Percentiles rank a stretch among this genome's conserved stretches.
Conservation (phyloP, 1,140 invertebrate species). For the Hormaphis cornu region DNA sequence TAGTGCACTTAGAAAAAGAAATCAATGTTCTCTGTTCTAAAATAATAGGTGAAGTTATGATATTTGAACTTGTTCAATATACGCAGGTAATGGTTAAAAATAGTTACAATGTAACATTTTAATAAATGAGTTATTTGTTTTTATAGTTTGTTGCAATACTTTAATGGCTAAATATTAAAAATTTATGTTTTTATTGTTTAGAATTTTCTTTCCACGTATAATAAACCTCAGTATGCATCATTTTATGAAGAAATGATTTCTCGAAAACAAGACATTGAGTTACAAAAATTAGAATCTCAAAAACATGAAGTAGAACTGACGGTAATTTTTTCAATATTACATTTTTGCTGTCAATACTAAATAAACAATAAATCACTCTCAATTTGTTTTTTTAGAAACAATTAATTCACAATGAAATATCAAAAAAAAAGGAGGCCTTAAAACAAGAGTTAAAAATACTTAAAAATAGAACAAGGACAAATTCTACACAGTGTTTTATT, state of each 20-base stretch:
- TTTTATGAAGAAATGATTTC: constrained; percentile 77
- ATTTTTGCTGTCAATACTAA: not conserved
- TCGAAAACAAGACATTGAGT: constrained; percentile 52
- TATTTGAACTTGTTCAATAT: constrained; percentile 61
- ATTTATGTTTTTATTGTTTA: constrained; percentile 38
- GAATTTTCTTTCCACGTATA: constrained; percentile 60
- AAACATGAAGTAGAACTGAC: constrained; percentile 53
- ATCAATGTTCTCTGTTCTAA: constrained; percentile 49
- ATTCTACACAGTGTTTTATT: not conserved
- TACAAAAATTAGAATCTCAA: constrained; percentile 50
- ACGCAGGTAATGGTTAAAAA: constrained; percentile 49
- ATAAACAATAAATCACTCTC: not conserved
- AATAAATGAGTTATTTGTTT: not conserved
- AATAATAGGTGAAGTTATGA: constrained; percentile 63
- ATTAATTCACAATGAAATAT: constrained; percentile 59
- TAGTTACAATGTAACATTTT: not conserved
- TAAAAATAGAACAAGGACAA: constrained; percentile 38
- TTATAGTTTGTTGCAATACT: not conserved
- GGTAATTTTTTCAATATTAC: constrained; percentile 37
- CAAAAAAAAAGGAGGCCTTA: constrained; percentile 55
- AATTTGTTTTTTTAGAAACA: constrained; percentile 44
- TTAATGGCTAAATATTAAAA: not conserved
- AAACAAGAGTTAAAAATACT: constrained; percentile 50
- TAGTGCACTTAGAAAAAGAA: constrained; percentile 49
- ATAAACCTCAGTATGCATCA: constrained; percentile 61